A percentile compares a stretch with the other conserved stretches of the same genome.
Conservation (phyloP, 2,888 invertebrate genomes). For the Phanerotoma sp. region DNA sequence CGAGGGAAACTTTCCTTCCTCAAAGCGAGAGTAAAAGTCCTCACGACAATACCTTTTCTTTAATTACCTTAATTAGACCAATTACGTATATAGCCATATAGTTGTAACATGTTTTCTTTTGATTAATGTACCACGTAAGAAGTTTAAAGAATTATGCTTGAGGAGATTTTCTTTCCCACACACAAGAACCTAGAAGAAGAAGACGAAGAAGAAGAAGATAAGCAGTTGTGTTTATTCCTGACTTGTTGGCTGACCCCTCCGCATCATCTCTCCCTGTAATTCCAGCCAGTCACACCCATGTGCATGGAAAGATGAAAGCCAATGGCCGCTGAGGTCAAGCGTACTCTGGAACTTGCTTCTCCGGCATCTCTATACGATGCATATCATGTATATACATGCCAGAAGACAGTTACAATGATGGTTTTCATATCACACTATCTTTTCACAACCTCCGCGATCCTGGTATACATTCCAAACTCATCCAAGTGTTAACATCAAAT, state of each 20-base stretch:
- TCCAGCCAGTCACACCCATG: constrained; percentile 22
- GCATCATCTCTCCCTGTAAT: constrained; percentile 22
- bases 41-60: constrained; percentile 11
- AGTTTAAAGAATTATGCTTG: neutral
- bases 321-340: constrained; percentile 25
- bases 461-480: constrained; percentile 4
- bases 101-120: neutral
- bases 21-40: constrained; percentile 20
- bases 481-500: neutral
- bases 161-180: constrained; percentile 7
- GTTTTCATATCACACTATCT: constrained; percentile 18
- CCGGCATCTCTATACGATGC: constrained; percentile 10
- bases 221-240: constrained; percentile 19
- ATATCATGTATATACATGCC: neutral
- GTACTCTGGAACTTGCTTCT: constrained; percentile 4
- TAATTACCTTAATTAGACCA: constrained; percentile 15
- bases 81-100: constrained; percentile 1
- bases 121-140: neutral
- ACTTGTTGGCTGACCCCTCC: constrained; percentile 19
- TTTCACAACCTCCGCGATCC: neutral
- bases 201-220: constrained; percentile 2
- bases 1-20: constrained; percentile 16
- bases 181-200: too few species aligned
- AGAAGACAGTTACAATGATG: constrained; percentile 20
- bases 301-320: constrained; percentile 23